Conservation (phyloP, 2,797 vertebrate genomes). For the Microchirus variegatus region DNA sequence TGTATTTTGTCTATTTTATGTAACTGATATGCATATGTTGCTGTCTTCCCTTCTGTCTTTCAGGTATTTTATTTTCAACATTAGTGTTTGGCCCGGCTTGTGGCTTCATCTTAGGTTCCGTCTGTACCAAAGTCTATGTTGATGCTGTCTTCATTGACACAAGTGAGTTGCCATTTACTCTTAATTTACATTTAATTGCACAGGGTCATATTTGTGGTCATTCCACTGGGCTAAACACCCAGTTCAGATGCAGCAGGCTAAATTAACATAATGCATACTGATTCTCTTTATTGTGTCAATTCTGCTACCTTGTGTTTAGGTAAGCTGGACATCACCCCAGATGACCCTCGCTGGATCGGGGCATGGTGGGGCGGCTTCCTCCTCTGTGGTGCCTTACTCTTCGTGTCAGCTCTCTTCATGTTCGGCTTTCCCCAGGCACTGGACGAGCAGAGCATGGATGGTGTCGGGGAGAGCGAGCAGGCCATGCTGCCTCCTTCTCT, state of each 20-base stretch:
- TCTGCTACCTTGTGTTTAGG: constrained; percentile 69
- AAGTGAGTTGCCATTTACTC: constrained; percentile 82
- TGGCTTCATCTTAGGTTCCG: constrained; percentile 98
- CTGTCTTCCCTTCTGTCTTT: constrained; percentile 46
- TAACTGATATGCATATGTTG: constrained; percentile 5
- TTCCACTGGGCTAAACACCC: not conserved
- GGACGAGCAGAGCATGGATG: constrained; percentile 79
- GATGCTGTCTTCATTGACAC: constrained; percentile 98
- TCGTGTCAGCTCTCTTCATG: constrained; percentile 97
- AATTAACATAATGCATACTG: too few relatives aligned
- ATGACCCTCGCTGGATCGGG: constrained; percentile 98
- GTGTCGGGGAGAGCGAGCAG: constrained; percentile 88
- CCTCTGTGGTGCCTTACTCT: constrained; percentile 98
- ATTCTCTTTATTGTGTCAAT: not conserved
- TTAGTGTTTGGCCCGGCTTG: constrained; percentile 98
- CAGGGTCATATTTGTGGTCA: not conserved
- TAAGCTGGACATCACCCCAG: constrained; percentile 95
- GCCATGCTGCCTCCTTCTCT: constrained; percentile 89
- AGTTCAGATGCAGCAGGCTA: too few relatives aligned
- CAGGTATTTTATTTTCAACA: constrained; percentile 98
- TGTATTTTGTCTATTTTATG: not conserved
- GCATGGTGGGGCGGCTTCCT: constrained; percentile 99
- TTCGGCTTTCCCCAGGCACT: constrained; percentile 97
- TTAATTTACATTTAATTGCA: not conserved
- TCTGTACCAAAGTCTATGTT: constrained; percentile 99